Base-by-base conservation (phyloP, 2,888 invertebrate species). In the Lasioglossum malachurum region DNA sequence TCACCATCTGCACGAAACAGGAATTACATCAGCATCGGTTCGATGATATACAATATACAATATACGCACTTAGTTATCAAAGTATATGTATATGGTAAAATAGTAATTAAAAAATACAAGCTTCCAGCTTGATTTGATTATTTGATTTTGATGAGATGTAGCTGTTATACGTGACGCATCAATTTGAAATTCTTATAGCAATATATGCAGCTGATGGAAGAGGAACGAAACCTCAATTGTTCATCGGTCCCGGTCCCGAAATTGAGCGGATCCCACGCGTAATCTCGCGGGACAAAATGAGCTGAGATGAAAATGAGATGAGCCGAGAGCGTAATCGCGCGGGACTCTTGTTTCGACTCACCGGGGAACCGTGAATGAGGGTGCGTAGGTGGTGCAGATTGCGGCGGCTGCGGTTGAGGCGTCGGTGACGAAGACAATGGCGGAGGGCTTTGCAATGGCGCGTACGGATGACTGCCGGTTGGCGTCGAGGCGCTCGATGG, bases 401-500 rank as follows among this genome's bases (percentile, higher is more conserved):
- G 94, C 35, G 94, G 94, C 71, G 94, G 94, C n/a, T 91, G 91
- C 46, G 93, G 93, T 73, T 93, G 91, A 71, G 94, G 93, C 78
- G 94, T 92, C 23, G 95, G 95, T 69, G 95, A 94, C 23, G 95
- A 94, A 69, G 95, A 94, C 46, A 94, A 89, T 69, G 94, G 94
- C 64, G 95, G 95, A 84, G 98, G 98, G 92, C 97, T 97, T 95
- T 98, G 98, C 84, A 98, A 95, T 16, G 98, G 98, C 77, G 98
- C 98, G 95, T 98, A 98, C 0, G 98, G 98, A 95, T 98, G 98
- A 94, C 97, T 97, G 80, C 97, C 97, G 73, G 97, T 97, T 1
- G 97, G 97, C 75, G 97, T 97, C 27, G 97, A 97, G 78, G 98
- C 97, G 95, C 97, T 98, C 89, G 98, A 98, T 92, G 97, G 97